Percentiles rank a stretch among this genome's conserved stretches.
Evolutionary conservation across 2,797 vertebrate species (phyloP).

Genomic region (Sorex maritimensis): DNA sequence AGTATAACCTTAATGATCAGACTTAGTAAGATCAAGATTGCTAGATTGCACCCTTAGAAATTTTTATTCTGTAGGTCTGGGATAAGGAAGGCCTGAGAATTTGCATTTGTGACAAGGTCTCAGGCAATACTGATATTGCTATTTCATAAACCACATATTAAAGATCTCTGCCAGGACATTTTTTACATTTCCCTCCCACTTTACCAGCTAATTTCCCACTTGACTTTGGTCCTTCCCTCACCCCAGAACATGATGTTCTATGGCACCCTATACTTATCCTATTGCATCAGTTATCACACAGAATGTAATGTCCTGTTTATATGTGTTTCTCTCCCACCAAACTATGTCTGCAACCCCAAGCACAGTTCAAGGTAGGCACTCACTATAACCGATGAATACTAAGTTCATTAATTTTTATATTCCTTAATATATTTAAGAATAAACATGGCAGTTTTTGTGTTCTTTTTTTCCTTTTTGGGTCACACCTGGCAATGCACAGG

Average conservation of each 20-base stretch:
- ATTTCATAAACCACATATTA: background rate
- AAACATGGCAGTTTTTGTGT: constrained; percentile 49
- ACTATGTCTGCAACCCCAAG: background rate
- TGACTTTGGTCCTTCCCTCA: background rate
- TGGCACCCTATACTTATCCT: background rate
- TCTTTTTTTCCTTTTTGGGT: background rate
- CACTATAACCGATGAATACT: constrained; percentile 28
- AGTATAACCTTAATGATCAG: background rate
- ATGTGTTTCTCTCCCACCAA: constrained; percentile 35
- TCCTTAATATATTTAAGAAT: constrained; percentile 32
- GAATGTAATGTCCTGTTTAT: constrained; percentile 31
- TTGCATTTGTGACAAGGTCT: constrained; percentile 52
- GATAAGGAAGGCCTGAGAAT: background rate
- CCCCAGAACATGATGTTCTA: constrained; percentile 1
- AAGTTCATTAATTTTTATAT: constrained; percentile 57
- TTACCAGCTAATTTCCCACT: constrained; percentile 18
- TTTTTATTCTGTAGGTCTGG: background rate
- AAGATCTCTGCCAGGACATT: constrained; percentile 46
- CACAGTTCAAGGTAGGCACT: constrained; percentile 10
- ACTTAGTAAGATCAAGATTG: constrained; percentile 35
- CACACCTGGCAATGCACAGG: too few species aligned
- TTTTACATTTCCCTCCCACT: background rate
- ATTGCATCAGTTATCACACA: constrained; percentile 5
- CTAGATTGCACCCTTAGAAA: background rate
- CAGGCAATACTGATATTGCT: background rate